Evolutionary conservation across 2,888 invertebrate genomes (phyloP), one percentile per base, ranked within the genome.

Genomic region (Xiphydria camelus): DNA sequence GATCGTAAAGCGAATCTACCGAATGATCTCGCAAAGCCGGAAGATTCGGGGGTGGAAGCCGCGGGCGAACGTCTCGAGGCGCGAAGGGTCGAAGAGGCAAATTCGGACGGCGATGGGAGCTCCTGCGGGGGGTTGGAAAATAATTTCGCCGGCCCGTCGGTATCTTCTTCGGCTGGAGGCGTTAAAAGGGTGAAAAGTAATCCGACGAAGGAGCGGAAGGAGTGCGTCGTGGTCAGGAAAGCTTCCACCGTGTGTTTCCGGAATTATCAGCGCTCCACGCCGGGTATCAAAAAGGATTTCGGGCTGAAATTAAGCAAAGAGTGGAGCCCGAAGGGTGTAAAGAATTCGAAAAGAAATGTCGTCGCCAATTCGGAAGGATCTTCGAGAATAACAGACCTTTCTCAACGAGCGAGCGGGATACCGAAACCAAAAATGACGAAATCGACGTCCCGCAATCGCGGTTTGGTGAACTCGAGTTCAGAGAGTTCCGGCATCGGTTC

Each of bases 401-500:
- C n/a, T n/a, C n/a, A 47, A 25, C 41, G 32, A 2, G 45, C 34
- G 17, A 68, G 62, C 44, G 49, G 62, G 22, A 69, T 68, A 37
- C 69, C 69, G 1, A 62, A 51, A 41, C 49, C 49, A 1, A 66
- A 45, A 41, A 41, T 54, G 22, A 47, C 47, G 4, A 41, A 43
- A 26, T 56, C 55, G 4, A 49, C 38, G 4, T 55, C 59, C 4
- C 45, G 43, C 34, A 37, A 42, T 20, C 51, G 57, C 10, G 58
- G 61, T 6, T 29, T 70, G 15, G 67, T 61, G 33, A 68, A 64
- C 48, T 70, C 70, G 3, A 70, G 68, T 23, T 70, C 70, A 2
- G 70, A 70, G 39, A 70, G 70, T 47, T 70, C 70, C 3, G 70
- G 70, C 3, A 64, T 70, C 7, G 69, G 63, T 12, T 70, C 70